Evolutionary conservation across 2,113 vertebrate genomes (phyloP).

Genomic region (Ascaphus truei): DNA sequence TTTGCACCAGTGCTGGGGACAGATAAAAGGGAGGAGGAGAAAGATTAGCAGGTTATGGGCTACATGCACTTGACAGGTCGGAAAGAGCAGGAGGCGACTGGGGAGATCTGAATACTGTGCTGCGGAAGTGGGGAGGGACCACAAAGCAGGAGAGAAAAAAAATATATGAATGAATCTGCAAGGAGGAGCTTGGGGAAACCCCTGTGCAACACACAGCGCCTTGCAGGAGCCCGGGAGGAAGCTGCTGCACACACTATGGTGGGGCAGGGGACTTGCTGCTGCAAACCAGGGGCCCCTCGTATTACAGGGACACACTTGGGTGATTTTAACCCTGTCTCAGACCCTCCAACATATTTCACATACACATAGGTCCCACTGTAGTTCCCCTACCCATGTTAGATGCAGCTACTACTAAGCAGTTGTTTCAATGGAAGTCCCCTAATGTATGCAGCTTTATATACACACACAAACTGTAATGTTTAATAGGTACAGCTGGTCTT

Average conservation of each 20-base stretch:
- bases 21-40: not conserved
- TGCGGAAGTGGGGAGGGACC: conserved; percentile 23
- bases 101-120: conserved; percentile 11
- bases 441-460: too few species aligned
- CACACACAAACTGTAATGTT: too few species aligned
- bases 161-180: conserved; percentile 67
- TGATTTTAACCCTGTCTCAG: not conserved
- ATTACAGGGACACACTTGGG: not conserved
- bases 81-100: not conserved
- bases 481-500: too few species aligned
- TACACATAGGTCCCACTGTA: not conserved
- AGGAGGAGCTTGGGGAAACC: conserved; percentile 97
- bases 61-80: conserved; percentile 12
- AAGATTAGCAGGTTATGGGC: not conserved
- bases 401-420: not conserved
- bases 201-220: conserved; percentile 77
- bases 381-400: too few species aligned
- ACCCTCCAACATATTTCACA: too few species aligned
- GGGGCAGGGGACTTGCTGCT: conserved; percentile 39
- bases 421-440: too few species aligned
- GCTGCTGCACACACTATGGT: conserved; percentile 43
- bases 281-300: not conserved
- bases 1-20: not conserved
- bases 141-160: conserved; percentile 46
- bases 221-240: conserved; percentile 47